Base-by-base conservation (phyloP, 2,888 invertebrate genomes). In the Stictocephala bisonia region DNA sequence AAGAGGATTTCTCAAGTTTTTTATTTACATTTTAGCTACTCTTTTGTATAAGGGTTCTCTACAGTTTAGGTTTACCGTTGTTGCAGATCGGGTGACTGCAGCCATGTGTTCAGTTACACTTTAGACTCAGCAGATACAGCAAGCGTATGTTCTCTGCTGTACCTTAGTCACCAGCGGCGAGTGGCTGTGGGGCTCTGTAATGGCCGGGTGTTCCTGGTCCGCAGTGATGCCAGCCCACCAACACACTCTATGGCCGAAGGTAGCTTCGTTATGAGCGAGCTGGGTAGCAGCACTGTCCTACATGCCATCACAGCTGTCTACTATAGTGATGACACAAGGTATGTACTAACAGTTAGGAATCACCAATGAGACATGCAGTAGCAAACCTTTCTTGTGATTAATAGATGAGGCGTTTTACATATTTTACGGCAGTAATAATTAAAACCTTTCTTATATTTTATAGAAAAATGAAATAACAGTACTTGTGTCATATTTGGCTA, bases 181-280 rank as follows among this genome's bases (percentile, higher is more conserved):
- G 94, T 95, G n/a, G 95, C 93, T 1, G 90, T 94, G 7, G 93
- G 94, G 0, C 84, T 95, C 35, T 88, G 89, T 22, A 93, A 92
- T 82, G 95, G 95, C 79, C 78, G 93, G 58, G 83, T 93, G 68
- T 93, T 93, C 85, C 84, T 94, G 51, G 89, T 93, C 76, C 88
- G 90, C 77, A 88, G 90, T 0, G 87, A 88, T 69, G 86, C 87
- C 27, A 84, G 88, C 71, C 90, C 85, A 78, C 84, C 85, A 27
- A 88, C 88, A 27, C 88, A 88, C 41, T 88, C 88, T 4, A 87
- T 88, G 79, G 90, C 88, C 1, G 93, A 93, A 81, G 92, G 91
- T 18, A 90, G 90, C 53, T 93, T 93, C 85, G 91, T 93, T 29
- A 85, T 93, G 82, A 92, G 92, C 0, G 93, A 93, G 83, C 86